A percentile compares a stretch with the other conserved stretches of the same genome.
Evolutionary conservation across 2,113 vertebrate genomes (phyloP).

Genomic region (Microcebus ravelobensis): DNA sequence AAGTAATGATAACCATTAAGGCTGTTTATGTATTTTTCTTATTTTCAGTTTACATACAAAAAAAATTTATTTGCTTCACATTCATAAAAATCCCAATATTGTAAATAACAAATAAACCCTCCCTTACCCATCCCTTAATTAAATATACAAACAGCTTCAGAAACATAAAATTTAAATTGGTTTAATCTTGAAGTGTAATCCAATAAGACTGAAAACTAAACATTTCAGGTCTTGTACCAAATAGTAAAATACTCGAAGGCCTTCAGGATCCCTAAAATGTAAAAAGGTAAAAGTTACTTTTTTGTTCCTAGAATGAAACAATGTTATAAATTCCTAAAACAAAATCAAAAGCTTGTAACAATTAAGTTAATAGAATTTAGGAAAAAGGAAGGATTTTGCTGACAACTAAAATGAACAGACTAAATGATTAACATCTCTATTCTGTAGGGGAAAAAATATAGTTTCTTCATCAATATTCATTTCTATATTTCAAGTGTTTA

Average conservation of each 20-base stretch:
- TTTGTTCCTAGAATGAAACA: constrained; percentile 2
- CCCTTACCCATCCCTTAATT: constrained; percentile 42
- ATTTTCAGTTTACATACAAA: constrained; percentile 69
- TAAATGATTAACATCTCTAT: background rate
- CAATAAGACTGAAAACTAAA: constrained; percentile 98
- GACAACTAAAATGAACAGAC: background rate
- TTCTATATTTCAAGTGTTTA: background rate
- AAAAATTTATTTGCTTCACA: constrained; percentile 65
- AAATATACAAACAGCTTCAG: constrained; percentile 67
- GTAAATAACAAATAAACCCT: constrained; percentile 57
- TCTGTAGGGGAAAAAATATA: background rate
- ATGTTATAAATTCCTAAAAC: constrained; percentile 26
- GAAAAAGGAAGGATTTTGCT: background rate
- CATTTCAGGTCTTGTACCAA: constrained; percentile 99
- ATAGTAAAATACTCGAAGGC: constrained; percentile 98
- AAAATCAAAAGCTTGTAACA: background rate
- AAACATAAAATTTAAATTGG: constrained; percentile 90
- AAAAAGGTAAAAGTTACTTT: constrained; percentile 65
- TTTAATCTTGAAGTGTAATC: constrained; percentile 99
- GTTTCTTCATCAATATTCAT: background rate
- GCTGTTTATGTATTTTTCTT: constrained; percentile 22
- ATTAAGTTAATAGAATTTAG: background rate
- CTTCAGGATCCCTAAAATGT: constrained; percentile 95
- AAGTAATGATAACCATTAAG: constrained; percentile 3
- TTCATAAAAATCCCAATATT: constrained; percentile 73